Conservation (phyloP, 1,140 invertebrate species). For the Gryon sp. region DNA sequence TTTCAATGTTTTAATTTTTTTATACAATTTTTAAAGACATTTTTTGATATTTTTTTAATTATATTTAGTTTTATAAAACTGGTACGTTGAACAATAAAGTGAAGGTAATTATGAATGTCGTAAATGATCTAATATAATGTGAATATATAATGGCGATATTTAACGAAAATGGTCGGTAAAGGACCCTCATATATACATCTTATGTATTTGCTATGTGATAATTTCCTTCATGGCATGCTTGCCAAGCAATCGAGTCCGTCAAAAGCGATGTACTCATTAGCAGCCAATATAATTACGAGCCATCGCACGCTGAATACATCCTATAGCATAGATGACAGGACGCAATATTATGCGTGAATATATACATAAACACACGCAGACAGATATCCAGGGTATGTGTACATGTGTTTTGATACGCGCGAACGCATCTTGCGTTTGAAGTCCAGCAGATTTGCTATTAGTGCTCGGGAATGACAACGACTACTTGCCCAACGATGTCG, state of each 20-base stretch:
- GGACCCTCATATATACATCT: slow-evolving; percentile 50
- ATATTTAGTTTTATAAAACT: too few relatives aligned
- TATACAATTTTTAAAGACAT: too few relatives aligned
- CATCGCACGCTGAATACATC: slow-evolving; percentile 57
- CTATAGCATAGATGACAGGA: slow-evolving; percentile 55
- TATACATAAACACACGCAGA: slow-evolving; percentile 44
- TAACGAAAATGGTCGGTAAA: slow-evolving; percentile 36
- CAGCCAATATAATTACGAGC: slow-evolving; percentile 74
- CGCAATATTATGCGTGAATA: slow-evolving; percentile 59
- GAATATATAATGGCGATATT: slow-evolving; percentile 37
- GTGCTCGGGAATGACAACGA: slow-evolving; percentile 62
- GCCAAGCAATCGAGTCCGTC: slow-evolving; percentile 73
- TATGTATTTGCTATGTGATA: slow-evolving; percentile 61
- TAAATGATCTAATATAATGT: slow-evolving; percentile 15
- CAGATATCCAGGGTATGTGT: slow-evolving; percentile 18
- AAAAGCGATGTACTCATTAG: slow-evolving; percentile 73
- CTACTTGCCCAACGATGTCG: slow-evolving; percentile 22
- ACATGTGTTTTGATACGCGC: slow-evolving; percentile 69
- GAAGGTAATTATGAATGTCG: neutral
- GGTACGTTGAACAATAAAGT: too few relatives aligned
- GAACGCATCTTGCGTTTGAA: slow-evolving; percentile 72
- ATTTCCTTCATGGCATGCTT: slow-evolving; percentile 74
- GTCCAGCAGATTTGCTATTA: slow-evolving; percentile 73
- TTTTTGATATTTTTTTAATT: too few relatives aligned
- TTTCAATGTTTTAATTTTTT: too few relatives aligned